phyloP scores from a whole-genome alignment of 2,888 invertebrate species.

The Dioctria rufipes region DNA sequence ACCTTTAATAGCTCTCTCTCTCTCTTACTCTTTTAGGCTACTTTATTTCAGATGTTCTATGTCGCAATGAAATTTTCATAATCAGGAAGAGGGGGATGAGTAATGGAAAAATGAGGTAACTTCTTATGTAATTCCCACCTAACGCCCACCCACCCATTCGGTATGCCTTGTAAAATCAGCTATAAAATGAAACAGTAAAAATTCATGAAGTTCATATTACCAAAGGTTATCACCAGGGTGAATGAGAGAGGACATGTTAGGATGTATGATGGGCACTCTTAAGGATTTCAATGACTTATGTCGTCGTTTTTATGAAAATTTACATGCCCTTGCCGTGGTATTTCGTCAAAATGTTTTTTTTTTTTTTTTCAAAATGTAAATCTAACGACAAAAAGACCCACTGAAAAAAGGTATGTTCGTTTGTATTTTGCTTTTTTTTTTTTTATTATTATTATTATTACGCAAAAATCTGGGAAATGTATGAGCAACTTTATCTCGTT shows the following conservation, averaged over 20 bases:
- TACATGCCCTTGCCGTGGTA: no score
- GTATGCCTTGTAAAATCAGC: conserved; percentile 2
- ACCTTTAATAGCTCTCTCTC: no score
- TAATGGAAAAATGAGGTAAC: conserved; percentile 38
- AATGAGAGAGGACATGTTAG: conserved; percentile 13
- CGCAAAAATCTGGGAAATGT: no score
- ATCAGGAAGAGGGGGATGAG: not conserved
- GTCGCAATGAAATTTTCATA: conserved; percentile 6
- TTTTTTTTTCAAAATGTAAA: no score
- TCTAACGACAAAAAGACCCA: no score
- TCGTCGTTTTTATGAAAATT: no score
- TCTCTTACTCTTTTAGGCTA: no score
- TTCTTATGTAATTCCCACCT: not conserved
- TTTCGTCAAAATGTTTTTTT: no score
- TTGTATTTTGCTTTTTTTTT: no score
- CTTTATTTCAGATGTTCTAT: conserved; percentile 5
- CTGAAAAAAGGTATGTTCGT: no score
- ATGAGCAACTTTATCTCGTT: no score
- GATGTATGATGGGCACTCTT: conserved; percentile 36
- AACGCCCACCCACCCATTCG: not conserved
- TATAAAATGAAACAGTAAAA: conserved; percentile 45
- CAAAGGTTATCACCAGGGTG: conserved; percentile 23
- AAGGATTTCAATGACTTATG: conserved; percentile 30
- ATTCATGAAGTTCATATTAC: conserved; percentile 39
- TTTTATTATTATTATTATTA: no score